Evolutionary conservation across 2,888 invertebrate species (phyloP).

Genomic region (Brachypterus glaber): DNA sequence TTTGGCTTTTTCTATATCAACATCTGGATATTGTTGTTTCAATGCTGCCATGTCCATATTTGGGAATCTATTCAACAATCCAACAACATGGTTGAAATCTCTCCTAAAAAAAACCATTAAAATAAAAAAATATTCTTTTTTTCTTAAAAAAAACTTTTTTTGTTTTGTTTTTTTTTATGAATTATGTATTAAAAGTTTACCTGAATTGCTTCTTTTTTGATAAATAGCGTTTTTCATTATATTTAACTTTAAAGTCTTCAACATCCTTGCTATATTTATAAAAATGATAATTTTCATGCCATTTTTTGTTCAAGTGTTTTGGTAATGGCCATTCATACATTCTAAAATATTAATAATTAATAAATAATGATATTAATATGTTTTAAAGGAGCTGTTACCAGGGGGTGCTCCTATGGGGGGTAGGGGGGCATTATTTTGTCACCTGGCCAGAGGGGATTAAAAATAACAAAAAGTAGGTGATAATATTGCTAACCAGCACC

Average conservation of each 20-base stretch:
- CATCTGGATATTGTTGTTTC: conserved; percentile 63
- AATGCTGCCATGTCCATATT: conserved; percentile 62
- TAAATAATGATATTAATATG: no score
- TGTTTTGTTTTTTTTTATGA: conserved; percentile 5
- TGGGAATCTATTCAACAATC: conserved; percentile 65
- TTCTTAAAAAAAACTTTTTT: conserved; percentile 3
- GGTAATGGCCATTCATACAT: conserved; percentile 57
- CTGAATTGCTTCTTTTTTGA: conserved; percentile 48
- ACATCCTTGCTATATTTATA: conserved; percentile 52
- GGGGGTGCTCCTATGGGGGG: no score
- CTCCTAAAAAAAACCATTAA: conserved; percentile 39
- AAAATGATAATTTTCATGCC: conserved; percentile 48
- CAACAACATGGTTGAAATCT: conserved; percentile 57
- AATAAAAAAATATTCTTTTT: conserved; percentile 11
- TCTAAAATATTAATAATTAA: conserved; percentile 27
- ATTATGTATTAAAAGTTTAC: conserved; percentile 30
- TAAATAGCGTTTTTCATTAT: conserved; percentile 56
- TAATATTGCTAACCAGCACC: not conserved
- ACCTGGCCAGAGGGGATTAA: no score
- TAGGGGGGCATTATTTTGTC: no score
- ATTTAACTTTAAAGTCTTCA: conserved; percentile 50
- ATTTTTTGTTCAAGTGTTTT: conserved; percentile 54
- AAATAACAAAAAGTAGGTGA: no score
- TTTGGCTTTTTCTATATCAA: conserved; percentile 61
- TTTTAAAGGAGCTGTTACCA: no score